Percentiles rank a stretch among this genome's conserved stretches.
Evolutionary conservation across 2,113 vertebrate genomes (phyloP).

Genomic region (Stegostoma tigrinum): DNA sequence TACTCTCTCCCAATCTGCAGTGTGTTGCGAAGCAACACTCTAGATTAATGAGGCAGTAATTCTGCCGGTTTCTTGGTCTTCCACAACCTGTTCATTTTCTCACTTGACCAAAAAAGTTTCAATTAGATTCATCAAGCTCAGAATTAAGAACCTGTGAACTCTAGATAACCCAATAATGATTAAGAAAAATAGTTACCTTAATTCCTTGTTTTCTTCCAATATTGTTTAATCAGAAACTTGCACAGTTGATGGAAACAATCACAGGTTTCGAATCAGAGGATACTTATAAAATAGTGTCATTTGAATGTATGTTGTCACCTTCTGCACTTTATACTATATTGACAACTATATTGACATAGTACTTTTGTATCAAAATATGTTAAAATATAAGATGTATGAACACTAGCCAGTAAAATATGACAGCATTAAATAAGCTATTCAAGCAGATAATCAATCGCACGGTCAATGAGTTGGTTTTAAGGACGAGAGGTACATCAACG

Average conservation of each 20-base stretch:
- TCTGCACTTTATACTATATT: not conserved
- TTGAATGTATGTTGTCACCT: not conserved
- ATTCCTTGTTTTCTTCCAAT: not conserved
- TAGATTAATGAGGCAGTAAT: not conserved
- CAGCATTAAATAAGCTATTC: not conserved
- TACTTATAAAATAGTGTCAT: not conserved
- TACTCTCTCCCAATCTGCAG: not conserved
- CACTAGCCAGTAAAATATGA: not conserved
- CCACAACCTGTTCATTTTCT: not conserved
- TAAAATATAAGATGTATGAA: not conserved
- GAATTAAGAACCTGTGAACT: not conserved
- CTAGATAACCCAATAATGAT: not conserved
- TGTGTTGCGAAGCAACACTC: not conserved
- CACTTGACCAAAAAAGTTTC: not conserved
- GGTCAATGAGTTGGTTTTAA: not conserved
- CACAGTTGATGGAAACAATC: not conserved
- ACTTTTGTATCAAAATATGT: not conserved
- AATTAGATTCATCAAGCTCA: not conserved
- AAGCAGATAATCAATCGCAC: not conserved
- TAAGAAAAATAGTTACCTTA: not conserved
- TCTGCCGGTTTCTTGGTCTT: not conserved
- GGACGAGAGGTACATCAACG: too few relatives aligned
- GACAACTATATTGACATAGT: not conserved
- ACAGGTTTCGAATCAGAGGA: not conserved
- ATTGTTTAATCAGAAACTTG: not conserved